Evolutionary conservation across 53 echinoderm and acorn worm species (phyloP).

Genomic region (Holothuria scabra): DNA sequence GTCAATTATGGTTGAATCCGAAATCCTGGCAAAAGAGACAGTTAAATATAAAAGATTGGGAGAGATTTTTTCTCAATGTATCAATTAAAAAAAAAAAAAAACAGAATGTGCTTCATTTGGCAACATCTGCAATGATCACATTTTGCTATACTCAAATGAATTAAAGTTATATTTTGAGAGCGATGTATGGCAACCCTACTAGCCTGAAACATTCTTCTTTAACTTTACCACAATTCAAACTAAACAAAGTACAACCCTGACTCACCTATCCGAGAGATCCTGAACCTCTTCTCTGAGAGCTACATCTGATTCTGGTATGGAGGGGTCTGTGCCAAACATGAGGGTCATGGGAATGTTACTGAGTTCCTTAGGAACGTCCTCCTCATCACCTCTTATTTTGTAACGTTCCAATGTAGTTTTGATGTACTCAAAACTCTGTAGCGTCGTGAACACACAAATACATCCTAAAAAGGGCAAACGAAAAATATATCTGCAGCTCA

Average conservation of each 20-base stretch:
- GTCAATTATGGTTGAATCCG: slow-evolving; percentile 10
- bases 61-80: too few species aligned
- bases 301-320: slow-evolving; percentile 75
- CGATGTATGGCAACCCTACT: too few species aligned
- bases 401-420: slow-evolving; percentile 66
- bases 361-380: slow-evolving; percentile 57
- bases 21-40: background rate
- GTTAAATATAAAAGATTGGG: too few species aligned
- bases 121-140: too few species aligned
- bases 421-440: slow-evolving; percentile 78
- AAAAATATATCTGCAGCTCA: too few species aligned
- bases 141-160: too few species aligned
- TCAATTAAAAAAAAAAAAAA: too few species aligned
- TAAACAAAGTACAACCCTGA: too few species aligned
- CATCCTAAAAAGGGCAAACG: slow-evolving; percentile 54
- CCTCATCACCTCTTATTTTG: slow-evolving; percentile 52
- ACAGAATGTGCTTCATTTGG: too few species aligned
- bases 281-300: slow-evolving; percentile 64
- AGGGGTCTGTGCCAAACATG: slow-evolving; percentile 80
- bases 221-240: too few species aligned
- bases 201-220: too few species aligned
- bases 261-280: slow-evolving; percentile 42
- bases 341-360: slow-evolving; percentile 73
- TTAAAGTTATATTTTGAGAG: too few species aligned
- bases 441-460: slow-evolving; percentile 85